phyloP scores from a whole-genome alignment of 2,113 vertebrate genomes.

The Columbina picui region DNA sequence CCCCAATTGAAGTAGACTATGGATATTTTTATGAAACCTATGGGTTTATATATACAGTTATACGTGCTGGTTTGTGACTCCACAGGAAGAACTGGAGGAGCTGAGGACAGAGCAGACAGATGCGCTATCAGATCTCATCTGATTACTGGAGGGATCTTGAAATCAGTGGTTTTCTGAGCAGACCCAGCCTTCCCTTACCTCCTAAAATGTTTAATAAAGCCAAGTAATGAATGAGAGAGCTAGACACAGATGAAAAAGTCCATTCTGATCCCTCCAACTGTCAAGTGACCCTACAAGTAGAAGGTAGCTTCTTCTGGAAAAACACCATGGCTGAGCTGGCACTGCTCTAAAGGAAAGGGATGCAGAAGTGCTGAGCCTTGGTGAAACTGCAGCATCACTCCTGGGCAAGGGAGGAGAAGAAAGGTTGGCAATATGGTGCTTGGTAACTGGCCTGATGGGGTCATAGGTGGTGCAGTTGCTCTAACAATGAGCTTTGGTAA shows the following conservation, averaged over 20 bases:
- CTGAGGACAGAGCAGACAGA: neutral
- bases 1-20: neutral
- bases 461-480: neutral
- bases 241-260: too few relatives aligned
- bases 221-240: fast-evolving
- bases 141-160: neutral
- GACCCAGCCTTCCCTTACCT: neutral
- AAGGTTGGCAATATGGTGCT: fast-evolving
- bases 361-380: neutral
- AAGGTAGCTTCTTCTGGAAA: neutral
- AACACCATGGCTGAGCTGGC: fast-evolving
- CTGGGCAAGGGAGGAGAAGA: neutral
- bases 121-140: neutral
- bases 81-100: neutral
- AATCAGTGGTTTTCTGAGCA: neutral
- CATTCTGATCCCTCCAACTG: fast-evolving
- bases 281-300: neutral
- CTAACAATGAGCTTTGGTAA: neutral
- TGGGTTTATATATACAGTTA: neutral
- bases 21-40: neutral
- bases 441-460: neutral
- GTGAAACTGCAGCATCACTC: neutral
- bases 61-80: neutral
- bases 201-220: neutral
- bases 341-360: neutral